Base-by-base conservation (phyloP, 2,113 vertebrate genomes). In the Entosphenus tridentatus region DNA sequence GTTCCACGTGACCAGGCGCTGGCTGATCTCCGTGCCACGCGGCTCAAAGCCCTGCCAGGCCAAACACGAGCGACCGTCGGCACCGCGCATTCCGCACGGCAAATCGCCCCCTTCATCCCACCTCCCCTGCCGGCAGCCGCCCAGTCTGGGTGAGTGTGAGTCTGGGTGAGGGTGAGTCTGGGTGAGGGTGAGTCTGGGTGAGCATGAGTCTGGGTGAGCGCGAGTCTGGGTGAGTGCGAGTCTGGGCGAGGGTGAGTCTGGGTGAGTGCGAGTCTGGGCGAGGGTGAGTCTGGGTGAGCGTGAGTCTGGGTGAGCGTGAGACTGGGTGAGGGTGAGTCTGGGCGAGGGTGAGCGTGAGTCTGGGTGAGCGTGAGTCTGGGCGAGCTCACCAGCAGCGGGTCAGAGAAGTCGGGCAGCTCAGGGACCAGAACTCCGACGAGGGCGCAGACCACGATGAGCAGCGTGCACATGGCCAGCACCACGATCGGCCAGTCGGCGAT, bases 401-500 rank as follows among this genome's bases (percentile, higher is more conserved):
- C 88, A 1, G 93, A 98, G 80, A 98, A 98, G 74, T 98, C 90
- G 0, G 93, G 93, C 70, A 95, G 84, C 70, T 98, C 90, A 1
- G 89, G 93, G 14, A 96, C 89, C 14, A 96, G 75, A 58, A 98
- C 77, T 11, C 89, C 90, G 21, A 98, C 87, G 14, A 98, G 79
- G 0, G 93, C 92, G 68, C 92, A 98, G 57, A 91, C 79, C 69
- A 93, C 88, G 1, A 96, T 96, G 69, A 98, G 79, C 70, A 95
- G 84, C 0, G 93, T 98, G 73, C 93, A 98, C 75, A 95, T 81
- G 3, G 90, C 93, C 72, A 98, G 78, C 56, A 98, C 93, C 71
- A 95, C 89, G 76, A 98, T 90, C 0, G 93, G 90, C 89, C 90
- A 98, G 78, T 98, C 90, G 0, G 93, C 92, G 67, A 98, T 89